A percentile compares a stretch with the other conserved stretches of the same genome.
Conservation (phyloP, 2,797 vertebrate genomes). For the Miichthys miiuy region DNA sequence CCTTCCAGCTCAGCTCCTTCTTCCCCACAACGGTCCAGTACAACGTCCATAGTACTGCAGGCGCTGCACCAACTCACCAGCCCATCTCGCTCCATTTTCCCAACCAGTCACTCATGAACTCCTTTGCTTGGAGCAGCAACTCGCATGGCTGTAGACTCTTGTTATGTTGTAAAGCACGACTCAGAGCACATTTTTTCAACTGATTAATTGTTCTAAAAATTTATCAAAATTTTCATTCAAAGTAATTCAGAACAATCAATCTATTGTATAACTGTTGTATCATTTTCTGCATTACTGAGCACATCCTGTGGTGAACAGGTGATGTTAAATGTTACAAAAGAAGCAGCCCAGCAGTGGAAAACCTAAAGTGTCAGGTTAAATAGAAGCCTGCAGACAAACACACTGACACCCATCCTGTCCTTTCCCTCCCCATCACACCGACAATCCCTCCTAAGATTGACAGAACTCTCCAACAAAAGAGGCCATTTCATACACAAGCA, state of each 20-base stretch:
- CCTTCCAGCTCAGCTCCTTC: too few species aligned
- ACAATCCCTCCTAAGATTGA: slow-evolving; percentile 25
- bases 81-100: too few species aligned
- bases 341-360: background rate
- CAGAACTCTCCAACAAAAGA: slow-evolving; percentile 7
- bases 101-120: too few species aligned
- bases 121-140: too few species aligned
- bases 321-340: slow-evolving; percentile 25
- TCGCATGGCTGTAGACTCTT: too few species aligned
- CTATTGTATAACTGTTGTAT: background rate
- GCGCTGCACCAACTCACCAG: too few species aligned
- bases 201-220: too few species aligned
- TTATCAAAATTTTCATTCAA: background rate
- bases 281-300: background rate
- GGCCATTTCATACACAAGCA: slow-evolving; percentile 18
- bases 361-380: slow-evolving; percentile 22
- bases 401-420: background rate
- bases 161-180: too few species aligned
- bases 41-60: too few species aligned
- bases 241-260: slow-evolving; percentile 1
- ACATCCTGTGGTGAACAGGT: background rate
- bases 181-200: too few species aligned
- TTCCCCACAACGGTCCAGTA: too few species aligned
- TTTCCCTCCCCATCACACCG: background rate
- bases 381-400: slow-evolving; percentile 20